phyloP scores from a whole-genome alignment of 2,797 vertebrate genomes.

The Pelochelys cantorii region DNA sequence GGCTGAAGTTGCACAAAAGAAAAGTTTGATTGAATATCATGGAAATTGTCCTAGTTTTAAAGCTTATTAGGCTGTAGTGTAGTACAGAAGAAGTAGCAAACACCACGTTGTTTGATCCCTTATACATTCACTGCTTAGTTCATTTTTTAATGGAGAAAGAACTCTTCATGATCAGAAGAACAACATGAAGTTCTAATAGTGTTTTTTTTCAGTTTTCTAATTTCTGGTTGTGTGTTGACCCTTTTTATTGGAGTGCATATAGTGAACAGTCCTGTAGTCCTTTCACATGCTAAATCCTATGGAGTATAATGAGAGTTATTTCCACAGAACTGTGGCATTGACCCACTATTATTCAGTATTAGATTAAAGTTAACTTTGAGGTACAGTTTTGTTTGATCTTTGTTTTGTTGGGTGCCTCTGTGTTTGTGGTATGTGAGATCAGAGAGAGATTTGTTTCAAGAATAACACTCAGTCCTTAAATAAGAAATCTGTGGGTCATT shows the following conservation, averaged over 20 bases:
- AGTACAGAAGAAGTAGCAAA: background rate
- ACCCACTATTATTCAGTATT: background rate
- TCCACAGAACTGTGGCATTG: background rate
- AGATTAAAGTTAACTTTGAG: background rate
- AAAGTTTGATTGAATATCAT: background rate
- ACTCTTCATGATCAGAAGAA: background rate
- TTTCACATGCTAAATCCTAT: accelerated
- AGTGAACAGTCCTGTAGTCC: background rate
- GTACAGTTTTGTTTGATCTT: background rate
- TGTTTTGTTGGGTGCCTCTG: background rate
- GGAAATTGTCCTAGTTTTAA: background rate
- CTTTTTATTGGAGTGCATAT: background rate
- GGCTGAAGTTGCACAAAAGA: background rate
- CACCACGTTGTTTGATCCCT: background rate
- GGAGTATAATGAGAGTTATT: background rate
- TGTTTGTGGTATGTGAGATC: background rate
- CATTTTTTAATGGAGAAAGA: too few relatives aligned
- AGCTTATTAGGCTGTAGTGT: background rate
- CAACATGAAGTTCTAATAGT: background rate
- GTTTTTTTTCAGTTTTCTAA: background rate
- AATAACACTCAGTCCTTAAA: background rate
- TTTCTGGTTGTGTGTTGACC: background rate
- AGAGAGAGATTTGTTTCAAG: background rate
- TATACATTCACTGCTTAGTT: too few relatives aligned
- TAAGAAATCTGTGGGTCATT: background rate